Base-by-base conservation (phyloP, 2,888 invertebrate species). In the Lepetodrilus schrolli region DNA sequence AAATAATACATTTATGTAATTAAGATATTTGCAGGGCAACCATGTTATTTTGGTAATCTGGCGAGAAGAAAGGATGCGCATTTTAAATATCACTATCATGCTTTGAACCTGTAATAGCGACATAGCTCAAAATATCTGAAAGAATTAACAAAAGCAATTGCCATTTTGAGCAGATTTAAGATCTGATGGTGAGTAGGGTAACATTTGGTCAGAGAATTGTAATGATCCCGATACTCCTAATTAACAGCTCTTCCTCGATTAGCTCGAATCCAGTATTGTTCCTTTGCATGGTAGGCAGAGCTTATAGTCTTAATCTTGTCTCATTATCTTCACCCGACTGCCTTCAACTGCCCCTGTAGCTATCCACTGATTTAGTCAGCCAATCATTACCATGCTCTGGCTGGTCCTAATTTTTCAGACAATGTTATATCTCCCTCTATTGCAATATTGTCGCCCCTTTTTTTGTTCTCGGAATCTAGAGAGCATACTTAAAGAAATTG, bases 181-280 rank as follows among this genome's bases (percentile, higher is more conserved):
- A 21, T 26, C 47, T 68, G 47, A 68, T 68, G 43, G 23, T 26
- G 34, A 68, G 43, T 47, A 43, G 21, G 30, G 68, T 23, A 47
- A 68, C 68, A 43, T 68, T 68, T 68, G 68, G 68, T 58, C 26
- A 13, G 68, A 43, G 26, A 30, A 23, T 68, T 47, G 34, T 58
- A 58, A 58, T 8, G 58, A 58, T 26, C 30, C 58, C 17, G 58
- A 58, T 13, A 58, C 34, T 58, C 30, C 58, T 58, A 58, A 58
- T 58, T 58, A 58, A 17, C 30, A 58, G 58, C 34, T 58, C 58
- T 30, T 58, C 58, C 47, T 34, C 47, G 43, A 47, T 43, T 66
- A 23, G 68, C 26, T 21, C 23, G n/a, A 38, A 30, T 68, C 68
- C 68, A 30, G 43, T 47, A 38, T 68, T 68, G 68, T 68, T 30